These are phyloP conservation scores for Elysia crispata DNA, from an alignment of 2,888 invertebrate genomes.

Conservation along the genomic window DNA sequence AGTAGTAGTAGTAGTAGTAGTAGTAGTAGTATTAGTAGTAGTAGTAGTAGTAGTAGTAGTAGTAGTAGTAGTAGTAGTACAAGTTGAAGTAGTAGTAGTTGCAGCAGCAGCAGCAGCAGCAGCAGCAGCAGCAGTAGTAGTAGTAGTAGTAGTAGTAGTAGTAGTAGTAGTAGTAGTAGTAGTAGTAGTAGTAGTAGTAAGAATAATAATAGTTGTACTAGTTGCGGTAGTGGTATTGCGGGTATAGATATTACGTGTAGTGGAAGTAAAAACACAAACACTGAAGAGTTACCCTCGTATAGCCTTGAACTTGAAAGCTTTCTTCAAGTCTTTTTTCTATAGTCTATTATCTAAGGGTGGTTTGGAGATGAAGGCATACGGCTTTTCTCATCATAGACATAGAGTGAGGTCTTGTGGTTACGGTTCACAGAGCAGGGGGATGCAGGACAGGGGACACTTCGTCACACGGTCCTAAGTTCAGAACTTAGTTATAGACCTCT, in stretches of 20 bases:
- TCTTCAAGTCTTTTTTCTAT: background rate
- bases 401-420: background rate
- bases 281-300: background rate
- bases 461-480: too few relatives aligned
- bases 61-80: background rate
- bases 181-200: too few relatives aligned
- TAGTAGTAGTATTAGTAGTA: too few relatives aligned
- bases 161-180: constrained; percentile 21
- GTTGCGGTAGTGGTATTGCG: too few relatives aligned
- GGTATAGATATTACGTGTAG: background rate
- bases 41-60: constrained; percentile 21
- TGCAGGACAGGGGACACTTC: too few relatives aligned
- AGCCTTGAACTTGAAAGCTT: background rate
- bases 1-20: too few relatives aligned
- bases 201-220: too few relatives aligned
- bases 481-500: too few relatives aligned
- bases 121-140: constrained; percentile 16
- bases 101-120: background rate
- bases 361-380: too few relatives aligned
- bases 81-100: too few relatives aligned
- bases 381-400: background rate
- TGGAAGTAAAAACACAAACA: background rate
- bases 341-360: background rate
- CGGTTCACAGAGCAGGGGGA: background rate
- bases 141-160: constrained; percentile 32